Conservation (phyloP, 1,140 invertebrate species). For the Sipha flava region DNA sequence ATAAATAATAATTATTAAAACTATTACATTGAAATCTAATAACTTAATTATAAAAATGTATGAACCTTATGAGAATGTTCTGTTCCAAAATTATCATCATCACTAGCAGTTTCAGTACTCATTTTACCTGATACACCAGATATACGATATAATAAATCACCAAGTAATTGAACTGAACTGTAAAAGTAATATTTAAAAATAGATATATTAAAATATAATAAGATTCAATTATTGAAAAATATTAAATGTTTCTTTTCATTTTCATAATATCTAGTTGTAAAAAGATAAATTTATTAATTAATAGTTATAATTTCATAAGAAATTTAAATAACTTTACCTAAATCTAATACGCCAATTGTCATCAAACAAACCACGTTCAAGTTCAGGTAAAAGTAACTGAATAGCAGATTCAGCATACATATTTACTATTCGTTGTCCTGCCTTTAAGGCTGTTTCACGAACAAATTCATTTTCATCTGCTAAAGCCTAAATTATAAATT, state of each 20-base stretch:
- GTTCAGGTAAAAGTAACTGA: conserved; percentile 80
- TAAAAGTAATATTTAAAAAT: conserved; percentile 24
- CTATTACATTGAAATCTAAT: no score
- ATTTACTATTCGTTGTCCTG: conserved; percentile 94
- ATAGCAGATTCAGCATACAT: conserved; percentile 95
- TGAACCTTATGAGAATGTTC: conserved; percentile 74
- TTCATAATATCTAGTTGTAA: no score
- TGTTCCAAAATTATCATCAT: conserved; percentile 98
- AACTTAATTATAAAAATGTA: not conserved
- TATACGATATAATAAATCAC: conserved; percentile 92
- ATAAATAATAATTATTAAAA: no score
- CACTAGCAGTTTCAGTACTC: conserved; percentile 94
- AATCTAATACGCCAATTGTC: conserved; percentile 98
- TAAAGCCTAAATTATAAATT: conserved; percentile 55
- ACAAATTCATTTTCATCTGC: conserved; percentile 99
- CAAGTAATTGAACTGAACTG: conserved; percentile 89
- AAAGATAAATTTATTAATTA: no score
- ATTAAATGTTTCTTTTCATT: no score
- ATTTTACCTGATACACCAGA: conserved; percentile 97
- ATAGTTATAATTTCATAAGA: not conserved
- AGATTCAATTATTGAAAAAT: no score
- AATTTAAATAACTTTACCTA: conserved; percentile 43
- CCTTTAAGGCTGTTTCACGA: conserved; percentile 88
- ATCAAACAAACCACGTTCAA: conserved; percentile 89
- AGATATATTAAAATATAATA: no score